A percentile compares a stretch with the other conserved stretches of the same genome.
Conservation (phyloP, 2,888 invertebrate species). For the Apamea anceps region DNA sequence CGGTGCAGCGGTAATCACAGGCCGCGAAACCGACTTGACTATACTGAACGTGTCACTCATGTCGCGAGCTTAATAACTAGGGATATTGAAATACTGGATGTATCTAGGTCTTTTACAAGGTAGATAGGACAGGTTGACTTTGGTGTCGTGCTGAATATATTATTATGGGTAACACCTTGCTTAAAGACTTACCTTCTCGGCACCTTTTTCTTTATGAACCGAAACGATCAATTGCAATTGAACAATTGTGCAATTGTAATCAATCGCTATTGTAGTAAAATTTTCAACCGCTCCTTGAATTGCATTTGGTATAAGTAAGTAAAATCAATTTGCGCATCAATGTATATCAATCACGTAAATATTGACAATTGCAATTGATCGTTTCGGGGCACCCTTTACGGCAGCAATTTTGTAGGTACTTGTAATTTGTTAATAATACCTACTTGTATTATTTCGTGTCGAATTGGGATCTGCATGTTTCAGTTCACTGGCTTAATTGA, state of each 20-base stretch:
- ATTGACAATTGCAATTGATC: too few relatives aligned
- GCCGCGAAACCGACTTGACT: constrained; percentile 58
- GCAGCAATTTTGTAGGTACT: background rate
- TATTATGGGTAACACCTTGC: background rate
- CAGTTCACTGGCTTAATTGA: background rate
- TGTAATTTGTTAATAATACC: too few relatives aligned
- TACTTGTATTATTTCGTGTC: background rate
- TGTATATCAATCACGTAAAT: too few relatives aligned
- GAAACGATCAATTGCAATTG: too few relatives aligned
- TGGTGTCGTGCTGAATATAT: background rate
- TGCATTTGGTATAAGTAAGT: background rate
- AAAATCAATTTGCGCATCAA: too few relatives aligned
- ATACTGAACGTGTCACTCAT: constrained; percentile 49
- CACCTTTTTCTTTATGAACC: background rate
- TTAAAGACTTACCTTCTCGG: background rate
- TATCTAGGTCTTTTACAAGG: background rate
- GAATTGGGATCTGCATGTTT: background rate
- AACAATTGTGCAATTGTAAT: too few relatives aligned
- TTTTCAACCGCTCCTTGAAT: background rate
- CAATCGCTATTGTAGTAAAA: too few relatives aligned
- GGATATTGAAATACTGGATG: constrained; percentile 44
- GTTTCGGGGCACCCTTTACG: too few relatives aligned
- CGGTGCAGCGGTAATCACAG: constrained; percentile 81
- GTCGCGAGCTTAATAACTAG: constrained; percentile 27
- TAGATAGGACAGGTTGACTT: background rate